Evolutionary conservation across 2,888 invertebrate species (phyloP).

Genomic region (Schizotus pectinicornis): DNA sequence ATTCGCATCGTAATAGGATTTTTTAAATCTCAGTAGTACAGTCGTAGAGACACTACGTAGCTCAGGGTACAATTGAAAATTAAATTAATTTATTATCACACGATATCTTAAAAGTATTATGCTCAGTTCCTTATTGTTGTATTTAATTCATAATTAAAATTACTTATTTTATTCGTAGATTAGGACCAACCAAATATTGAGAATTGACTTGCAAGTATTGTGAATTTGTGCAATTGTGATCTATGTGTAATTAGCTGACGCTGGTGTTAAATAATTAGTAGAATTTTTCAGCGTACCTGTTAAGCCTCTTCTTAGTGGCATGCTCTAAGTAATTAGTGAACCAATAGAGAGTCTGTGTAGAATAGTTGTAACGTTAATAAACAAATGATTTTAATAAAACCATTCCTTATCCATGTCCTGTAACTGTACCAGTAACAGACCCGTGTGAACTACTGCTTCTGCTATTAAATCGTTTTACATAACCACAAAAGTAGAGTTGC

Average conservation of each 20-base stretch:
- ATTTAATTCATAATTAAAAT: conserved; percentile 19
- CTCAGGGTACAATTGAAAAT: conserved; percentile 32
- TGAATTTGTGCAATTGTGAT: conserved; percentile 32
- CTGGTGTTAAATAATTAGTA: conserved; percentile 10
- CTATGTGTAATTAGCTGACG: conserved; percentile 24
- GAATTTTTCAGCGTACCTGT: conserved; percentile 16
- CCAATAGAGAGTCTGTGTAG: conserved; percentile 23
- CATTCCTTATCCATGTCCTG: conserved; percentile 26
- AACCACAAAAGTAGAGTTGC: conserved; percentile 27
- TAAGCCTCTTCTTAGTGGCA: conserved; percentile 18
- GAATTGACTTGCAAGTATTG: not conserved
- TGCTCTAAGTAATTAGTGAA: conserved; percentile 18
- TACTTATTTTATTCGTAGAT: conserved; percentile 23
- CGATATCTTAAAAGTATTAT: conserved; percentile 28
- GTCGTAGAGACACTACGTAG: conserved; percentile 22
- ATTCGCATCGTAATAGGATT: conserved; percentile 13
- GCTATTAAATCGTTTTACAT: conserved; percentile 11
- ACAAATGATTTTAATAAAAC: conserved; percentile 28
- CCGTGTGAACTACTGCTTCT: not conserved
- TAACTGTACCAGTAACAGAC: conserved; percentile 6
- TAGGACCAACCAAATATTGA: conserved; percentile 23
- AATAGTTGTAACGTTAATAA: conserved; percentile 31
- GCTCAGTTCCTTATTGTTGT: conserved; percentile 28
- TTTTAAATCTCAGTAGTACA: conserved; percentile 11
- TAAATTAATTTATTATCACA: conserved; percentile 27